Evolutionary conservation across 2,888 invertebrate species (phyloP), one percentile per base, ranked within the genome.

Genomic region (Odontocolon sp.): DNA sequence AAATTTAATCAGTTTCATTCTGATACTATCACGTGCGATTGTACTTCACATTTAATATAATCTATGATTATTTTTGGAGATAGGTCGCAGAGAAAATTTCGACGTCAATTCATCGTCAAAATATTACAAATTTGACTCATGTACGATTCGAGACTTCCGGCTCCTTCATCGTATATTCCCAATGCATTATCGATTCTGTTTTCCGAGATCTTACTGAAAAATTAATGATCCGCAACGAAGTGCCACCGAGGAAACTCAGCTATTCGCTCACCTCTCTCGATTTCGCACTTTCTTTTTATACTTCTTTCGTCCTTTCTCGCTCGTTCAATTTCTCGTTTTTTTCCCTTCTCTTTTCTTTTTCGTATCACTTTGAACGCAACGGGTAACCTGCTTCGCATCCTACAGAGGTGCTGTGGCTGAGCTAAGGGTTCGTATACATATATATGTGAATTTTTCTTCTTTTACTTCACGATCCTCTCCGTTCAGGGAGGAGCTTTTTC

Each of bases 101-200:
- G 31, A n/a, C n/a, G n/a, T n/a, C 28, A 52, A n/a, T 40, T 59
- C 36, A 33, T 23, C 36, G 47, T 28, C 38, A 21, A 67, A 28
- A 40, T 79, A 26, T 63, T 76, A 77, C 70, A 59, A 76, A 84
- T 83, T 82, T 80, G 75, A 75, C 66, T 80, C 85, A 83, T 84
- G 84, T 84, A 79, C 78, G 74, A 75, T n/a, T 9, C 40, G 61
- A 59, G 42, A 70, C 56, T 36, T 57, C 56, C 56, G 9, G 42
- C 67, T 52, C 64, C 52, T 64, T 38, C 16, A 26, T 26, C 79
- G 67, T 73, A 57, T 76, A 75, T n/a, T n/a, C 78, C 54, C 74
- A 61, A 38, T 75, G 77, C 84, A 86, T 85, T 85, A 87, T 87
- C 85, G 87, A 87, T 87, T 87, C 84, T 80, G 82, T 86, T 87